Conservation (phyloP, 2,113 vertebrate genomes). For the Phyllostomus hastatus region DNA sequence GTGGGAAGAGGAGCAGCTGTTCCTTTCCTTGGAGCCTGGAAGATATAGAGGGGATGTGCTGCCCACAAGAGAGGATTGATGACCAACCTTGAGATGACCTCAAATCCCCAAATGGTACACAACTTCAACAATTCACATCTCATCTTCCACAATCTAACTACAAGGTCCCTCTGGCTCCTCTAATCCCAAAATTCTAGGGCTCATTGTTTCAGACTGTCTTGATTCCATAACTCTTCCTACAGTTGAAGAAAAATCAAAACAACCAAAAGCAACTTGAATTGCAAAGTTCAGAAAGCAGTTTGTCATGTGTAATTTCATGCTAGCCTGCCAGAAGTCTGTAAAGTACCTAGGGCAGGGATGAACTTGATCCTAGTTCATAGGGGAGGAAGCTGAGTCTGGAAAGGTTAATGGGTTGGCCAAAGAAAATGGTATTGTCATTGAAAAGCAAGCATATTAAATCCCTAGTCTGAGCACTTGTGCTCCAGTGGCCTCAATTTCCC, state of each 20-base stretch:
- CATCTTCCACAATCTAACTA: not conserved
- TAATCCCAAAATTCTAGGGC: not conserved
- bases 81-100: not conserved
- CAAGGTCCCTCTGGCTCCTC: not conserved
- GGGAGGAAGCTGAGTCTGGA: not conserved
- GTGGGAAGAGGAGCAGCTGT: accelerated
- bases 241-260: not conserved
- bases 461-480: too few species aligned
- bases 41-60: too few species aligned
- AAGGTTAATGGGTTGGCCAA: not conserved
- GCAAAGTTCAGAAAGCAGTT: not conserved
- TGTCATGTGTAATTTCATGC: not conserved
- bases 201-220: not conserved
- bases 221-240: not conserved
- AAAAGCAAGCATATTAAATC: not conserved
- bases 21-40: not conserved
- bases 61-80: not conserved
- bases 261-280: not conserved
- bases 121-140: not conserved
- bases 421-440: not conserved
- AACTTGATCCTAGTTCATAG: not conserved
- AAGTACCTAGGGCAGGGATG: not conserved
- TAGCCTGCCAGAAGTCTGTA: not conserved
- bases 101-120: not conserved
- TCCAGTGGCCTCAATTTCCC: not conserved